Evolutionary conservation across 1,140 invertebrate species (phyloP).

Genomic region (Caerostris extrusa): DNA sequence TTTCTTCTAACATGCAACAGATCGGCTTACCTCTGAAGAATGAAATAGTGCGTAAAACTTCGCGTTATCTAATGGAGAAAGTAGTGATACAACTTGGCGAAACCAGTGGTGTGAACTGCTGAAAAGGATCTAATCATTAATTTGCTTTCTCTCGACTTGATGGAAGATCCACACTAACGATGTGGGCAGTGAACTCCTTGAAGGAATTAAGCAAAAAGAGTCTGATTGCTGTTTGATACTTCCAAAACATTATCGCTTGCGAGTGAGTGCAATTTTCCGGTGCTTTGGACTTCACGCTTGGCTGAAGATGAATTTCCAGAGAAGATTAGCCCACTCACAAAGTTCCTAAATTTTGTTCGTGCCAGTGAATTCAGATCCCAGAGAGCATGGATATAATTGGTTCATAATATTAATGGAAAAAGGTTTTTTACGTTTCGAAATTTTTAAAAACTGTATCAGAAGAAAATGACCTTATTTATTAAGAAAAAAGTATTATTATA

Average conservation of each 20-base stretch:
- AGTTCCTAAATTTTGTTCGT: background rate
- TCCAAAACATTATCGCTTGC: constrained; percentile 12
- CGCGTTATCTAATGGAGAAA: background rate
- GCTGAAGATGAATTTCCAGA: background rate
- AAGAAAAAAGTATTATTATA: no score
- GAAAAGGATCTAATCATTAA: background rate
- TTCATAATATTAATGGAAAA: background rate
- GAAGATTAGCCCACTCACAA: constrained; percentile 2
- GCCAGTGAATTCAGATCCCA: background rate
- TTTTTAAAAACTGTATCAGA: background rate
- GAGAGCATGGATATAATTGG: background rate
- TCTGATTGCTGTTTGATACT: constrained; percentile 32
- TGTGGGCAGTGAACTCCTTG: background rate
- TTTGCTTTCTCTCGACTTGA: constrained; percentile 1
- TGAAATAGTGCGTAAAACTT: constrained; percentile 19
- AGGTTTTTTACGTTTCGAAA: background rate
- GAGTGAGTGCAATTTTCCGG: constrained; percentile 22
- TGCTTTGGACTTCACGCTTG: constrained; percentile 26
- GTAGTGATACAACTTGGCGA: background rate
- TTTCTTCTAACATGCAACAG: background rate
- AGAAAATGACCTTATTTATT: background rate
- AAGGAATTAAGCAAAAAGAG: constrained; percentile 23
- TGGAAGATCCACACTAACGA: background rate
- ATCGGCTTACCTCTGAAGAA: background rate
- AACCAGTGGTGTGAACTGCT: background rate